Percentiles rank a stretch among this genome's conserved stretches.
Conservation (phyloP, 1,140 invertebrate species). For the Drosophila tropicalis region DNA sequence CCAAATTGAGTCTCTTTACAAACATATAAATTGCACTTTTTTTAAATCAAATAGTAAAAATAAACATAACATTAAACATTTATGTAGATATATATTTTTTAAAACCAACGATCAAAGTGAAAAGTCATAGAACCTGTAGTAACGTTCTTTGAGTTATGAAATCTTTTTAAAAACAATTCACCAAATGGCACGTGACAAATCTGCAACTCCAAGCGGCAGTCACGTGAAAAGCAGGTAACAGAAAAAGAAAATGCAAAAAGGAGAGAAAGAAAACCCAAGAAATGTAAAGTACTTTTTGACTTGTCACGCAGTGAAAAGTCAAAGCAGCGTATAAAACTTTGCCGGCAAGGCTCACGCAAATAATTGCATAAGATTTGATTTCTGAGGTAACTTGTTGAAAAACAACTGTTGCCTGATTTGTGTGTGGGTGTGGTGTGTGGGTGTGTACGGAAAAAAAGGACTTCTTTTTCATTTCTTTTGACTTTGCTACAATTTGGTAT, state of each 20-base stretch:
- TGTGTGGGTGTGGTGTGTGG: no score
- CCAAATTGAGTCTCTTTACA: no score
- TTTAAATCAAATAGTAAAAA: no score
- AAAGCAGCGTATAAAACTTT: constrained; percentile 57
- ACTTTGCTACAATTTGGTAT: no score
- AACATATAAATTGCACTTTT: no score
- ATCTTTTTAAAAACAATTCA: constrained; percentile 30
- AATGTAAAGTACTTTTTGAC: constrained; percentile 47
- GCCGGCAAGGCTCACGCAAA: constrained; percentile 45
- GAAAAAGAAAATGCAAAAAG: neutral
- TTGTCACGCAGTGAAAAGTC: constrained; percentile 47
- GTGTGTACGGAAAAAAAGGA: no score
- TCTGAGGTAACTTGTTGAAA: neutral
- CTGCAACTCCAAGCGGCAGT: constrained; percentile 28
- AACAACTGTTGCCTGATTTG: neutral
- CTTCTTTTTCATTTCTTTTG: no score
- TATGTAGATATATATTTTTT: neutral
- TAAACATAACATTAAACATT: no score
- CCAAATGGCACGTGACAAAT: constrained; percentile 59
- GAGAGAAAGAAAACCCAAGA: constrained; percentile 31
- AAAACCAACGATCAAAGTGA: neutral
- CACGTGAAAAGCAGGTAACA: constrained; percentile 53
- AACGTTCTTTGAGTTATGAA: neutral
- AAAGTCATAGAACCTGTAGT: neutral
- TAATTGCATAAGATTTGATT: constrained; percentile 66